These are phyloP conservation scores for Litoditis marina DNA, from an alignment of 2,888 invertebrate species.

Conservation along the genomic window DNA sequence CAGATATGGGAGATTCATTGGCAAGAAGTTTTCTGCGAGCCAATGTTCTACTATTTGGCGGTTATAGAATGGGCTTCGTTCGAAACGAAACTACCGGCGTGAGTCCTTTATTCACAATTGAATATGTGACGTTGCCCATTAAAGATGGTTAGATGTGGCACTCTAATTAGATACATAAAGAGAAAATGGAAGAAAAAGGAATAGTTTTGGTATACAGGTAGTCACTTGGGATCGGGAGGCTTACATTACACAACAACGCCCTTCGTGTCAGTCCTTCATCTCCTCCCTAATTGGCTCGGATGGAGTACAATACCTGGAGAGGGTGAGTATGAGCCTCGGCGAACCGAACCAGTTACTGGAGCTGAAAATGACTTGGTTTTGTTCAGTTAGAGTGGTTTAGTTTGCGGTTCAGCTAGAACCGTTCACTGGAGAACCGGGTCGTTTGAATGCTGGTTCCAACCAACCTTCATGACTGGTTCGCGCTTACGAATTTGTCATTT, in stretches of 20 bases:
- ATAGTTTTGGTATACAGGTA: slow-evolving; percentile 14
- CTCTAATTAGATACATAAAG: too few relatives aligned
- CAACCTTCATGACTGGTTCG: too few relatives aligned
- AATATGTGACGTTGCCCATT: background rate
- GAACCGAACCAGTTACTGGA: too few relatives aligned
- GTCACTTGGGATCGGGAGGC: slow-evolving; percentile 34
- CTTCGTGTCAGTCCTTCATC: slow-evolving; percentile 35
- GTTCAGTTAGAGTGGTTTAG: too few relatives aligned
- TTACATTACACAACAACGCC: slow-evolving; percentile 37
- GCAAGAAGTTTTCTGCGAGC: slow-evolving; percentile 86
- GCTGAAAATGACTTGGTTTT: too few relatives aligned
- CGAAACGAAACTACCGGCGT: slow-evolving; percentile 23
- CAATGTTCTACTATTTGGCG: slow-evolving; percentile 87
- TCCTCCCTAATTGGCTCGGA: slow-evolving; percentile 41
- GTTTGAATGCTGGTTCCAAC: too few relatives aligned
- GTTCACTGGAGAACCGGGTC: too few relatives aligned
- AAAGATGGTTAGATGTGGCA: too few relatives aligned
- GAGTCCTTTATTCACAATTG: slow-evolving; percentile 5
- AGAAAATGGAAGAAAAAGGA: too few relatives aligned
- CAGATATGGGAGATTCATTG: slow-evolving; percentile 80
- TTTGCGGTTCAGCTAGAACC: too few relatives aligned
- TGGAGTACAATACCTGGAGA: slow-evolving; percentile 58
- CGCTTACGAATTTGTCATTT: too few relatives aligned
- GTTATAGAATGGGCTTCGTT: slow-evolving; percentile 70
- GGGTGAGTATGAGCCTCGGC: too few relatives aligned